These are phyloP conservation scores for Hirtodrosophila trivittata DNA, from an alignment of 2,888 invertebrate species.

Conservation along the genomic window DNA sequence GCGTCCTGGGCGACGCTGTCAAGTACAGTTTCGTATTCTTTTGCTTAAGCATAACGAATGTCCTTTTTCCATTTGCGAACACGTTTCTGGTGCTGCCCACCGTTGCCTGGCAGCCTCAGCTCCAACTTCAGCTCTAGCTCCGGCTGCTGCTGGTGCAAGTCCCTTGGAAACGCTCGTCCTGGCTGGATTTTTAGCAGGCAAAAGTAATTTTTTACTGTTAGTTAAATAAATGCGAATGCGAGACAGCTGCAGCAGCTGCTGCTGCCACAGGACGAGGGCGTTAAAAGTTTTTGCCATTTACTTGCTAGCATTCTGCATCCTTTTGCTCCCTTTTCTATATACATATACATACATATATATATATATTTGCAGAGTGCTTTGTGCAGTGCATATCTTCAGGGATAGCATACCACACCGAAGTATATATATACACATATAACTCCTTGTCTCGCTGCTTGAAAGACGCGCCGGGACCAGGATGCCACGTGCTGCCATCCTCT, in stretches of 20 bases:
- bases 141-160: no score
- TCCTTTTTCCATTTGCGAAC: conserved; percentile 63
- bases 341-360: conserved; percentile 9
- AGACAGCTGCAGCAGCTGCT: conserved; percentile 37
- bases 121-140: no score
- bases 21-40: conserved; percentile 81
- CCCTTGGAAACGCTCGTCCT: conserved; percentile 56
- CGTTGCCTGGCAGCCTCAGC: conserved; percentile 29
- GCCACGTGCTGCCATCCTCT: conserved; percentile 16
- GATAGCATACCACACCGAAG: conserved; percentile 51
- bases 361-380: conserved; percentile 2
- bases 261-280: conserved; percentile 61
- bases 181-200: conserved; percentile 51
- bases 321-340: conserved; percentile 30
- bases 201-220: conserved; percentile 78
- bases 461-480: conserved; percentile 55
- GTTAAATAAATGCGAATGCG: conserved; percentile 75
- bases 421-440: conserved; percentile 22
- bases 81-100: conserved; percentile 15
- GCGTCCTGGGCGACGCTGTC: conserved; percentile 57
- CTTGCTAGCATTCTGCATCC: conserved; percentile 52
- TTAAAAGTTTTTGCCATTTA: conserved; percentile 71
- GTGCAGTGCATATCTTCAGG: conserved; percentile 69
- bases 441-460: conserved; percentile 71
- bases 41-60: conserved; percentile 82